phyloP scores from a whole-genome alignment of 2,888 invertebrate genomes.

The Drosophila phalerata region DNA sequence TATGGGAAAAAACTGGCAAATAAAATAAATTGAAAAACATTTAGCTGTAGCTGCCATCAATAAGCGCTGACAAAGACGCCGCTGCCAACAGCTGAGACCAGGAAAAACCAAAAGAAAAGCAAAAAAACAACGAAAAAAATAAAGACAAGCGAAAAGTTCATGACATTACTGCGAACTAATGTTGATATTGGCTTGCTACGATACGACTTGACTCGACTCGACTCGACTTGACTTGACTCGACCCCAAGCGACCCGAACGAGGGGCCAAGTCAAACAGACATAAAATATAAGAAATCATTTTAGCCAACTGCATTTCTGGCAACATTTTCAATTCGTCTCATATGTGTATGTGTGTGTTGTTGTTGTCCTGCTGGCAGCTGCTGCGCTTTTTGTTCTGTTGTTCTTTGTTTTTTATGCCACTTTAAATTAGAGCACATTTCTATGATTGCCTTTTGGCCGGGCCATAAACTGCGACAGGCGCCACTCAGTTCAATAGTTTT shows the following conservation, averaged over 20 bases:
- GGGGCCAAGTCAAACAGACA: constrained; percentile 67
- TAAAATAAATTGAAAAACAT: constrained; percentile 81
- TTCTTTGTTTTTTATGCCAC: constrained; percentile 59
- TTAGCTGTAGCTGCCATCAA: constrained; percentile 76
- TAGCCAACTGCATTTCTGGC: constrained; percentile 72
- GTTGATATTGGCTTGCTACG: constrained; percentile 70
- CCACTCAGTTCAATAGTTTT: constrained; percentile 76
- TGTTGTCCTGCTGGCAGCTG: constrained; percentile 27
- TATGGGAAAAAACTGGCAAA: constrained; percentile 45
- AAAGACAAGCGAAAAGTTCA: constrained; percentile 59
- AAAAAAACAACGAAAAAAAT: constrained; percentile 3
- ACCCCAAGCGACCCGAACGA: constrained; percentile 36
- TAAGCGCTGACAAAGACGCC: constrained; percentile 78
- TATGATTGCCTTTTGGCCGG: constrained; percentile 70
- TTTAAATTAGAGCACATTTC: constrained; percentile 81
- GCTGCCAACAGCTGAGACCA: constrained; percentile 77
- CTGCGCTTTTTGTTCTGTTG: constrained; percentile 30
- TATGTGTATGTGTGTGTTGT: constrained; percentile 19
- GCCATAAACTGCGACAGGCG: constrained; percentile 77
- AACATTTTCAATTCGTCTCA: constrained; percentile 45
- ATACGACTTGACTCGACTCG: constrained; percentile 12
- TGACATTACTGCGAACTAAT: constrained; percentile 76
- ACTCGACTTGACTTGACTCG: constrained; percentile 19
- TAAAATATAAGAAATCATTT: constrained; percentile 71
- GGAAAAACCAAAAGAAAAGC: constrained; percentile 9